These are phyloP conservation scores for Pituophis catenifer DNA, from an alignment of 2,113 vertebrate genomes.

Conservation along the genomic window DNA sequence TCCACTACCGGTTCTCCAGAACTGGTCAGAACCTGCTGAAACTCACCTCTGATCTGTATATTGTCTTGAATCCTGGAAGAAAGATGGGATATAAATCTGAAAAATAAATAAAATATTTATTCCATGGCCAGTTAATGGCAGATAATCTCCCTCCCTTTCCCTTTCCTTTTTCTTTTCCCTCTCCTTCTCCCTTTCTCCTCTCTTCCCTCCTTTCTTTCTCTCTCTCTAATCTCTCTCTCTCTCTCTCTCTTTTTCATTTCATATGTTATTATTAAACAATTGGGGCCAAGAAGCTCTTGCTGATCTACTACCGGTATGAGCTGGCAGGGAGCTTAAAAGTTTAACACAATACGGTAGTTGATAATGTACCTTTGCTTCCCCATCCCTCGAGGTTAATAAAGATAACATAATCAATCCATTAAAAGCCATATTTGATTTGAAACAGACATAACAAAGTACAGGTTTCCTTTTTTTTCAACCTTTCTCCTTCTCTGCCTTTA, in stretches of 20 bases:
- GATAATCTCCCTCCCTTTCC: background rate
- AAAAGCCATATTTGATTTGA: background rate
- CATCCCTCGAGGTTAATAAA: background rate
- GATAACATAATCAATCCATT: background rate
- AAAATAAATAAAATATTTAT: background rate
- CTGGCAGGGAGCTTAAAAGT: background rate
- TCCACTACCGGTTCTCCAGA: too few species aligned
- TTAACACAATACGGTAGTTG: background rate
- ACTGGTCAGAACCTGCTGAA: too few species aligned
- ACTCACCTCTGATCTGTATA: background rate
- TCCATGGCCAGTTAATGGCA: background rate
- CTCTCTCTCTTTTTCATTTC: background rate
- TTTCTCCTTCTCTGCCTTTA: constrained; percentile 25
- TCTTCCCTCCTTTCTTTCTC: background rate
- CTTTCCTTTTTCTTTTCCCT: background rate
- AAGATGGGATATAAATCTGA: background rate
- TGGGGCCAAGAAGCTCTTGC: background rate
- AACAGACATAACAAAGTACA: background rate
- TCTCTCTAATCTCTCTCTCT: background rate
- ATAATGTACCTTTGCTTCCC: background rate
- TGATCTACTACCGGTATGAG: background rate
- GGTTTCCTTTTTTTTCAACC: background rate
- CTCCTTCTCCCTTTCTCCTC: background rate
- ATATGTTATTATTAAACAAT: background rate
- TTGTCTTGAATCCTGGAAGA: background rate